Evolutionary conservation across 64 coral and sea anemone genomes (phyloP).

Genomic region (Pachyseris speciosa): DNA sequence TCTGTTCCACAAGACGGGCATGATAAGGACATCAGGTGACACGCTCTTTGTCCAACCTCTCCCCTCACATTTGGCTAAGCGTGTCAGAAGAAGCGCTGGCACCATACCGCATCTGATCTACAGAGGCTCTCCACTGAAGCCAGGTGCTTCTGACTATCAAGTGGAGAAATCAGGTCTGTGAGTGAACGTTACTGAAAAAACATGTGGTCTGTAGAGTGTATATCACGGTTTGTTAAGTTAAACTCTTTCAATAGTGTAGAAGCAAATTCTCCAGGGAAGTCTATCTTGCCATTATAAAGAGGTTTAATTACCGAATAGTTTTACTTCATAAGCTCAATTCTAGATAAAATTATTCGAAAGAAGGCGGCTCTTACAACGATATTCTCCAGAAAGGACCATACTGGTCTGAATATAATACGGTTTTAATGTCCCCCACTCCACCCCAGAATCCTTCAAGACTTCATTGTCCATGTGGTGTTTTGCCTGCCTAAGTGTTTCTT

Average conservation of each 20-base stretch:
- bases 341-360: no score
- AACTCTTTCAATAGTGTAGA: no score
- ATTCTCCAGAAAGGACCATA: no score
- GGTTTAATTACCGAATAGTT: no score
- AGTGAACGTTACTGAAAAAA: not conserved
- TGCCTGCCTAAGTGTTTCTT: no score
- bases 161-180: not conserved
- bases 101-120: slow-evolving; percentile 33
- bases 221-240: no score
- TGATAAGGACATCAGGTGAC: slow-evolving; percentile 22
- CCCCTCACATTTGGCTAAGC: slow-evolving; percentile 23
- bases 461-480: not conserved
- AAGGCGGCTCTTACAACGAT: no score
- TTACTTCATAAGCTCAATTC: no score
- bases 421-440: not conserved
- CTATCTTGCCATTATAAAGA: no score
- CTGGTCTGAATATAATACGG: no score
- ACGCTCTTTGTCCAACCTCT: slow-evolving; percentile 38
- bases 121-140: not conserved
- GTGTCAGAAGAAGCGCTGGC: not conserved
- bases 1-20: slow-evolving; percentile 11
- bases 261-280: no score
- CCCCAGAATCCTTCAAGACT: not conserved
- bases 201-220: not conserved
- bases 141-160: not conserved